Percentiles rank a stretch among this genome's conserved stretches.
Evolutionary conservation across 2,888 invertebrate genomes (phyloP).

Genomic region (Oxyteleia sp.): DNA sequence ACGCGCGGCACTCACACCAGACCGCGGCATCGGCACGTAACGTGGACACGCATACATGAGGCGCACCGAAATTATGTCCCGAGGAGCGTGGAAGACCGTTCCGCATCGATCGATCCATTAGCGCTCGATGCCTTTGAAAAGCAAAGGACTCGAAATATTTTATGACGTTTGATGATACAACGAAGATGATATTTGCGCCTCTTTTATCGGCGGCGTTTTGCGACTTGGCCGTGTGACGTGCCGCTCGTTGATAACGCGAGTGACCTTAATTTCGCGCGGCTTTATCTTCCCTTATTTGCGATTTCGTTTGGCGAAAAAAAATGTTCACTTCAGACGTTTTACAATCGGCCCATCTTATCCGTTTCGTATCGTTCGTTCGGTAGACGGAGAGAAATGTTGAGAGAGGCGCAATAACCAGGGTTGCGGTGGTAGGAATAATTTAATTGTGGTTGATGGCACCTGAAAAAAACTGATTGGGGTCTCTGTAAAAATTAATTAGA

Average conservation of each 20-base stretch:
- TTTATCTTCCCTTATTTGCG: slow-evolving; percentile 35
- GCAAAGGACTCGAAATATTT: slow-evolving; percentile 13
- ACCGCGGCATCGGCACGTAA: slow-evolving; percentile 41
- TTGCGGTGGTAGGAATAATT: slow-evolving; percentile 1
- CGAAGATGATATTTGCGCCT: slow-evolving; percentile 18
- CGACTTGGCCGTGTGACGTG: slow-evolving; percentile 1
- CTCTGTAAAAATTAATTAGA: neutral
- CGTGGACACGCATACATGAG: slow-evolving; percentile 57
- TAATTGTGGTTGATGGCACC: slow-evolving; percentile 13
- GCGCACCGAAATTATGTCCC: slow-evolving; percentile 49
- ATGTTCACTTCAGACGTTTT: neutral
- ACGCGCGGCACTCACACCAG: slow-evolving; percentile 38
- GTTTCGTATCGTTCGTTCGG: neutral
- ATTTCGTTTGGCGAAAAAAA: neutral
- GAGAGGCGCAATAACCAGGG: neutral
- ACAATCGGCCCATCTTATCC: slow-evolving; percentile 17
- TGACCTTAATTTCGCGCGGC: slow-evolving; percentile 49
- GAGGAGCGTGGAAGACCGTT: slow-evolving; percentile 34
- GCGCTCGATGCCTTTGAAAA: slow-evolving; percentile 34
- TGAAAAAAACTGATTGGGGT: neutral
- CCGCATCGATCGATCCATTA: slow-evolving; percentile 63
- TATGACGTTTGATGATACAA: slow-evolving; percentile 31
- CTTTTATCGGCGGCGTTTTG: slow-evolving; percentile 25
- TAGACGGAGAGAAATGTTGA: slow-evolving; percentile 9
- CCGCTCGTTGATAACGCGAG: slow-evolving; percentile 23